phyloP scores from a whole-genome alignment of 2,888 invertebrate species.

The Poecilobothrus nobilitatus region DNA sequence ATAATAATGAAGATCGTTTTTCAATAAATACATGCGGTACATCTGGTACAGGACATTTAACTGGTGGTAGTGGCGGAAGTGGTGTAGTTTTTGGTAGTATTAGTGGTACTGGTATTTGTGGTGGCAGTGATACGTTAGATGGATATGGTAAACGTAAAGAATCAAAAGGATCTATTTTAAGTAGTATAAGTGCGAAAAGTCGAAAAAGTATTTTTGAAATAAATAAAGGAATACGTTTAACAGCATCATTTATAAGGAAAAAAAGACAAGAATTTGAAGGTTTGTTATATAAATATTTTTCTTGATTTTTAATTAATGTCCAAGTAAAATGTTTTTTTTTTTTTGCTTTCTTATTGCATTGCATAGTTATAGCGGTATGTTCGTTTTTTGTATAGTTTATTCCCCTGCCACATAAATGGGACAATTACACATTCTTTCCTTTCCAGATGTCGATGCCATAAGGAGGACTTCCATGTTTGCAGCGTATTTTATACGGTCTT shows the following conservation, averaged over 20 bases:
- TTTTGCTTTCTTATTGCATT: too few species aligned
- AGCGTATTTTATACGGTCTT: too few species aligned
- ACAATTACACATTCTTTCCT: too few species aligned
- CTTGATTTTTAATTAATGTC: too few species aligned
- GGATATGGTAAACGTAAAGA: slow-evolving; percentile 28
- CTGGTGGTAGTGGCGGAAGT: background rate
- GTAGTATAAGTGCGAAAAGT: slow-evolving; percentile 30
- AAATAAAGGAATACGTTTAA: slow-evolving; percentile 34
- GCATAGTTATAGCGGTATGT: too few species aligned
- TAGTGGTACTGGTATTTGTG: background rate
- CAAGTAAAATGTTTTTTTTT: too few species aligned
- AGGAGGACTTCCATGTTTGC: too few species aligned
- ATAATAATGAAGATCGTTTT: background rate
- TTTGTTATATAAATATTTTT: slow-evolving; percentile 26
- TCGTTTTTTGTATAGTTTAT: too few species aligned
- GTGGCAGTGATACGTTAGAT: background rate
- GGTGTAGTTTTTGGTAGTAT: background rate
- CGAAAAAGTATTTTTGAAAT: slow-evolving; percentile 28
- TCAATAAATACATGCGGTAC: background rate
- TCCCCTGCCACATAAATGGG: too few species aligned
- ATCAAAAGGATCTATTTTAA: slow-evolving; percentile 34
- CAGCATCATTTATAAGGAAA: slow-evolving; percentile 36
- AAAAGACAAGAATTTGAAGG: slow-evolving; percentile 41
- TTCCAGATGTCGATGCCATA: too few species aligned
- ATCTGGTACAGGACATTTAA: background rate